These are phyloP conservation scores for Bedellia somnulentella DNA, from an alignment of 2,888 invertebrate species.

Conservation along the genomic window DNA sequence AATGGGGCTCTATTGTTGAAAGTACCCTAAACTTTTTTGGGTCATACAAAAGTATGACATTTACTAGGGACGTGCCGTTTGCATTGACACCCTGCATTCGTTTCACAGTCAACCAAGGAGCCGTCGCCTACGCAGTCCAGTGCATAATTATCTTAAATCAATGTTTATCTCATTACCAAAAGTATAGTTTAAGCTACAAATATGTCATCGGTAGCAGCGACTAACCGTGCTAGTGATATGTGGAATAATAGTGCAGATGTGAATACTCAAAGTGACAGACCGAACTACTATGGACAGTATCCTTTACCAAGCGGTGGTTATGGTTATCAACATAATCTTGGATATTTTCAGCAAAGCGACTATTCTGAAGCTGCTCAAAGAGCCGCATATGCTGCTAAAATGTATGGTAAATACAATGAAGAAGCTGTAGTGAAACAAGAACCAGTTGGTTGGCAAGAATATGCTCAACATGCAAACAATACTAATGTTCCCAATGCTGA, in stretches of 20 bases:
- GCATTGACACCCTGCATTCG: slow-evolving; percentile 50
- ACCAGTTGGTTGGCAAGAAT: slow-evolving; percentile 30
- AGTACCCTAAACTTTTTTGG: slow-evolving; percentile 57
- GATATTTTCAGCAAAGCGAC: slow-evolving; percentile 24
- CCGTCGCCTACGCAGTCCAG: slow-evolving; percentile 42
- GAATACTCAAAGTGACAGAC: slow-evolving; percentile 32
- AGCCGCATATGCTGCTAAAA: slow-evolving; percentile 17
- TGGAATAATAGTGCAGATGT: slow-evolving; percentile 37
- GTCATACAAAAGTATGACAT: slow-evolving; percentile 58
- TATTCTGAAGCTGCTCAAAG: slow-evolving; percentile 18
- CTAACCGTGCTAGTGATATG: slow-evolving; percentile 42
- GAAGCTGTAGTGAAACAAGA: slow-evolving; percentile 28
- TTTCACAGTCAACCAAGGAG: slow-evolving; percentile 44
- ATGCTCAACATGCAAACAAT: slow-evolving; percentile 19
- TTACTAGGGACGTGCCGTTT: slow-evolving; percentile 50
- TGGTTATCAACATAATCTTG: slow-evolving; percentile 27
- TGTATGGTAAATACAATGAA: slow-evolving; percentile 19
- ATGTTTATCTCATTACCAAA: slow-evolving; percentile 17
- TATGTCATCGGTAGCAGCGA: slow-evolving; percentile 38
- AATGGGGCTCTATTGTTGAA: slow-evolving; percentile 55
- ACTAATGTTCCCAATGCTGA: slow-evolving; percentile 23
- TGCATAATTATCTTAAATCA: slow-evolving; percentile 18
- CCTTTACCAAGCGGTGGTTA: slow-evolving; percentile 23
- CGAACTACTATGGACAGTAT: no score
- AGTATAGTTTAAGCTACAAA: slow-evolving; percentile 12